phyloP scores from a whole-genome alignment of 2,797 vertebrate genomes.

The Sebastes trivittatus region DNA sequence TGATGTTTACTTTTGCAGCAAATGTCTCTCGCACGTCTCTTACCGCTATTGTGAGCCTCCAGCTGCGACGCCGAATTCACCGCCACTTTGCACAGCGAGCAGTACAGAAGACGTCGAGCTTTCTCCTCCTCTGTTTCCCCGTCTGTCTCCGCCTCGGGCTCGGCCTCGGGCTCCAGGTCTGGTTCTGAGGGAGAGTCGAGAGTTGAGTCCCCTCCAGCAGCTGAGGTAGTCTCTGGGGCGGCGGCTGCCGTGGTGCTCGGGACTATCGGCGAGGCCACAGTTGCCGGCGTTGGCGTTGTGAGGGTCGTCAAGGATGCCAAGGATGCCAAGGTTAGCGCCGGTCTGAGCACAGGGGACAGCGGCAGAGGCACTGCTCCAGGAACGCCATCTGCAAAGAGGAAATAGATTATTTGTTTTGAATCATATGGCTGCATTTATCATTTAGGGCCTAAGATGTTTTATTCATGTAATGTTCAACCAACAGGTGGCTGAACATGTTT shows the following conservation, averaged over 20 bases:
- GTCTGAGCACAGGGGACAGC: constrained; percentile 76
- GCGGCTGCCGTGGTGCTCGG: constrained; percentile 74
- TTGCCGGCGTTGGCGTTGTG: not conserved
- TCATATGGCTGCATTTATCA: not conserved
- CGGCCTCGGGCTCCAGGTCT: constrained; percentile 73
- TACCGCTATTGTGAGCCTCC: constrained; percentile 98
- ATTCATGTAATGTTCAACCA: constrained; percentile 4
- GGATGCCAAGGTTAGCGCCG: constrained; percentile 69
- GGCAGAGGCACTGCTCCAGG: constrained; percentile 64
- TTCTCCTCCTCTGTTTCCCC: constrained; percentile 95
- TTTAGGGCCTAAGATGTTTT: constrained; percentile 2
- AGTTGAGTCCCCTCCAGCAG: constrained; percentile 76
- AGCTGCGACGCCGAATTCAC: constrained; percentile 98
- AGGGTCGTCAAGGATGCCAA: constrained; percentile 15
- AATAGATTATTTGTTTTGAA: constrained; percentile 3
- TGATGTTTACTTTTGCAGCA: not conserved
- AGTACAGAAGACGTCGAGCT: constrained; percentile 94
- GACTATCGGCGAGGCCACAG: constrained; percentile 5
- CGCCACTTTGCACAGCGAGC: constrained; percentile 99
- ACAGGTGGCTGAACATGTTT: constrained; percentile 5
- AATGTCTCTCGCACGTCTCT: constrained; percentile 48
- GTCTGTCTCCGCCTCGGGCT: constrained; percentile 78
- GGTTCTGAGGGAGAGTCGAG: constrained; percentile 48
- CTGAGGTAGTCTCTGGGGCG: constrained; percentile 80
- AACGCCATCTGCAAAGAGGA: constrained; percentile 76